phyloP scores from a whole-genome alignment of 2,113 vertebrate genomes.

The Aldabrachelys gigantea region DNA sequence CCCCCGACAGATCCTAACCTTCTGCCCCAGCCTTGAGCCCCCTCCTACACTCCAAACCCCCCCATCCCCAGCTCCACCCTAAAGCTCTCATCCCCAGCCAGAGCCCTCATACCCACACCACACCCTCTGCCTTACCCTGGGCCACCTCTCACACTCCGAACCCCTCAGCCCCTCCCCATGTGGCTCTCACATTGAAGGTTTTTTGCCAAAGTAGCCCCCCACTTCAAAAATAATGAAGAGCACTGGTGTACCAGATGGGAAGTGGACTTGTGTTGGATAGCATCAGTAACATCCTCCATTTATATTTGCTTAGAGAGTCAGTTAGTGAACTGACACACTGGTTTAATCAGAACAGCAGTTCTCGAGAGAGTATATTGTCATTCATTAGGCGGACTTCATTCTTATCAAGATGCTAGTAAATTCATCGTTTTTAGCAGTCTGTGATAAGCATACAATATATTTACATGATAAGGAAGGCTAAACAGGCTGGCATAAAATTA shows the following conservation, averaged over 20 bases:
- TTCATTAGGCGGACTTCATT: constrained; percentile 16
- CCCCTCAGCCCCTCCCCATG: background rate
- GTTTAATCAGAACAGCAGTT: background rate
- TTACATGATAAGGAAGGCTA: constrained; percentile 15
- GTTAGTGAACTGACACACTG: background rate
- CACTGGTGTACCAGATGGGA: background rate
- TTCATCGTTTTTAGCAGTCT: constrained; percentile 38
- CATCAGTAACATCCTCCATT: constrained; percentile 16
- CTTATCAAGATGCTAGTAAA: background rate
- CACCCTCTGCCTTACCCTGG: too few relatives aligned
- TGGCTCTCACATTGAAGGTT: background rate
- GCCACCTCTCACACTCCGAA: too few relatives aligned
- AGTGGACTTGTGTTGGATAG: constrained; percentile 13
- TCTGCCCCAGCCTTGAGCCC: too few relatives aligned
- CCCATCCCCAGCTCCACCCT: too few relatives aligned
- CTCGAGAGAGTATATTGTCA: constrained; percentile 32
- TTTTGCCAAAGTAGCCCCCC: too few relatives aligned
- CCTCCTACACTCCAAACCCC: too few relatives aligned
- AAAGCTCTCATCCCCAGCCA: too few relatives aligned
- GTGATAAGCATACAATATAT: background rate
- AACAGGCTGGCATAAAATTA: constrained; percentile 16
- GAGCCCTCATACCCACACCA: too few relatives aligned
- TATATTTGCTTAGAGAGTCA: constrained; percentile 19
- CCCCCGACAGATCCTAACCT: too few relatives aligned
- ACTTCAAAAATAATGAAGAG: too few relatives aligned